A percentile compares a stretch with the other conserved stretches of the same genome.
These are phyloP conservation scores for Stenotaenia linearis DNA, from an alignment of 2,888 invertebrate genomes.

Conservation along the genomic window DNA sequence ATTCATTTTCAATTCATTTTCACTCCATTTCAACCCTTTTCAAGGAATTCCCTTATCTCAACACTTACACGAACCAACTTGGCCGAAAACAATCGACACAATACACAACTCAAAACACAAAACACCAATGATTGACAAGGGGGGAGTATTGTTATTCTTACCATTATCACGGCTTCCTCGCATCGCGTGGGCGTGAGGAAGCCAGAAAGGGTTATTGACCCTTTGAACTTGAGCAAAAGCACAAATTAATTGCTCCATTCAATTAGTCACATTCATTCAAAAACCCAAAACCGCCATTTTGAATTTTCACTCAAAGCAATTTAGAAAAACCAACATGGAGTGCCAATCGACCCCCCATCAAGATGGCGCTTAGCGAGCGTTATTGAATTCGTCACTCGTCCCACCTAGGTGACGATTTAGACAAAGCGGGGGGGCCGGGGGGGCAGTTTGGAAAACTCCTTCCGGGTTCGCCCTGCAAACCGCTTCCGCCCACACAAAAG, in stretches of 20 bases:
- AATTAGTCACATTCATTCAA: not conserved
- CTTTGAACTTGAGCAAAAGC: conserved; percentile 6
- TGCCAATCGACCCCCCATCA: not conserved
- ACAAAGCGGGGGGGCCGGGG: not conserved
- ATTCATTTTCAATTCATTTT: too few relatives aligned
- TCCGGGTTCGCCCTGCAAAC: conserved; percentile 6
- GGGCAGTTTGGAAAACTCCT: not conserved
- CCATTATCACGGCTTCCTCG: not conserved
- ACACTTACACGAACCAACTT: too few relatives aligned
- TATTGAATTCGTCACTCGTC: not conserved
- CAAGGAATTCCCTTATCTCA: too few relatives aligned
- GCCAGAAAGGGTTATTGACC: conserved; percentile 4
- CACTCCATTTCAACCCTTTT: too few relatives aligned
- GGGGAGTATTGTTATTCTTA: too few relatives aligned
- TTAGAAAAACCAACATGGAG: not conserved
- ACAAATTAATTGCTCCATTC: not conserved
- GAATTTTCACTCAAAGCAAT: not conserved
- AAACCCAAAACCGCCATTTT: not conserved
- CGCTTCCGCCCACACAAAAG: conserved; percentile 13
- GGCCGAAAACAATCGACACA: too few relatives aligned
- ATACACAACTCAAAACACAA: too few relatives aligned
- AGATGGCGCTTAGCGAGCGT: not conserved
- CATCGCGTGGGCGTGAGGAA: not conserved
- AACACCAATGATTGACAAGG: too few relatives aligned
- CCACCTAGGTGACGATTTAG: not conserved